phyloP scores from a whole-genome alignment of 2,113 vertebrate genomes.

The Natator depressus region DNA sequence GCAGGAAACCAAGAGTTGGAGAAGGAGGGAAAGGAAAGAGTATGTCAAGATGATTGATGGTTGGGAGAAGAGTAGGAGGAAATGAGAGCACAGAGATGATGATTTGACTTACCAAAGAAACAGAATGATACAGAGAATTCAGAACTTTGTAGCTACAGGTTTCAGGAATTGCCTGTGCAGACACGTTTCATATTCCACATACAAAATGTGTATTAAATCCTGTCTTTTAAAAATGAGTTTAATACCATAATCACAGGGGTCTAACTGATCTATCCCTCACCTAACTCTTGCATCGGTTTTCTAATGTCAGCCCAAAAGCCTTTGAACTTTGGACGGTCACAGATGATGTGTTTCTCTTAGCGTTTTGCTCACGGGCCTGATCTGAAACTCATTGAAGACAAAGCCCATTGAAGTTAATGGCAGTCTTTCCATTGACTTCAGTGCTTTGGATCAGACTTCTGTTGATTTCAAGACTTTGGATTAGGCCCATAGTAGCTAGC shows the following conservation, averaged over 20 bases:
- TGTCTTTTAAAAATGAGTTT: background rate
- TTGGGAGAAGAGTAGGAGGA: conserved; percentile 56
- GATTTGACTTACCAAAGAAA: conserved; percentile 29
- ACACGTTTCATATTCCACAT: conserved; percentile 4
- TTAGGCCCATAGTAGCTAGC: background rate
- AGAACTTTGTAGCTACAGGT: conserved; percentile 40
- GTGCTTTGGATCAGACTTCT: background rate
- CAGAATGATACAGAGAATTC: conserved; percentile 22
- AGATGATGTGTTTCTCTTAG: background rate
- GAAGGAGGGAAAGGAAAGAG: conserved; percentile 40
- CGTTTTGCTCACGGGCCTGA: background rate
- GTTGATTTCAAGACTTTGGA: conserved; percentile 1
- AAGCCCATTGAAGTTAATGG: background rate
- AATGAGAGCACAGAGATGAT: conserved; percentile 58
- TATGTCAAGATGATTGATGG: background rate
- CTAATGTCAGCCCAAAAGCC: background rate
- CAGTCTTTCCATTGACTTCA: conserved; percentile 17
- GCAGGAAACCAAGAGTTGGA: conserved; percentile 65
- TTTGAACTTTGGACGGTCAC: background rate
- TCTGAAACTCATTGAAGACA: background rate
- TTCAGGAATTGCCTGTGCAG: conserved; percentile 6
- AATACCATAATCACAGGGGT: fast-evolving
- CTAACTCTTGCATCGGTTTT: conserved; percentile 17
- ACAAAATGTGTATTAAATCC: conserved; percentile 46
- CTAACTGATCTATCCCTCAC: background rate